These are phyloP conservation scores for Acanthopagrus latus DNA, from an alignment of 2,797 vertebrate species.

Conservation along the genomic window DNA sequence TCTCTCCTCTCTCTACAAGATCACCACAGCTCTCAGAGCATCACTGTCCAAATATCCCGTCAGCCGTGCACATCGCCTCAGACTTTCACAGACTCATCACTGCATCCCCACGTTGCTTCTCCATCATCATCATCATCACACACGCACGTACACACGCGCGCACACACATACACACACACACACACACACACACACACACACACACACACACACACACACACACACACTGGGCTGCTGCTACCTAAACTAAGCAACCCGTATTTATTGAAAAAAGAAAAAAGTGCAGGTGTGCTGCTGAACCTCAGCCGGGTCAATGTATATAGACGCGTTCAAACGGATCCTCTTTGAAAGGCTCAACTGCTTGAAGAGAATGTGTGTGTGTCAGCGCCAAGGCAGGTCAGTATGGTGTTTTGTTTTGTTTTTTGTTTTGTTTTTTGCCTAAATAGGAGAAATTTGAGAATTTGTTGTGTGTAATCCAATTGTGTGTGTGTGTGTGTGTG, in stretches of 20 bases:
- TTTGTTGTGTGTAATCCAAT: slow-evolving; percentile 68
- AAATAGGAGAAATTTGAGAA: slow-evolving; percentile 78
- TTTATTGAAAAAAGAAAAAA: slow-evolving; percentile 38
- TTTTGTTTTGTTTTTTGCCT: slow-evolving; percentile 57
- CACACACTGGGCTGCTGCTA: slow-evolving; percentile 23
- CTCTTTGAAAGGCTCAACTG: slow-evolving; percentile 87
- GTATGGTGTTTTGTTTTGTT: slow-evolving; percentile 74
- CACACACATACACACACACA: not conserved
- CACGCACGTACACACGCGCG: not conserved
- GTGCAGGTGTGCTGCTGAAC: slow-evolving; percentile 46
- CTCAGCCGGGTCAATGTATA: slow-evolving; percentile 86
- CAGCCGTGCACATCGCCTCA: slow-evolving; percentile 79
- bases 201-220: slow-evolving; percentile 1
- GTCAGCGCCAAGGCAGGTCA: slow-evolving; percentile 88
- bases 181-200: not conserved
- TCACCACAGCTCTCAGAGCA: slow-evolving; percentile 81
- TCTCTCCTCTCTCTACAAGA: slow-evolving; percentile 62
- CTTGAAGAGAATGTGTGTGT: slow-evolving; percentile 90
- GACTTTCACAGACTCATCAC: slow-evolving; percentile 65
- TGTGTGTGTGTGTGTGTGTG: slow-evolving; percentile 25
- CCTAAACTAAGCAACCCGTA: slow-evolving; percentile 26
- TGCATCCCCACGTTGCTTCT: slow-evolving; percentile 42
- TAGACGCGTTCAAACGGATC: slow-evolving; percentile 90
- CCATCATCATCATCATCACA: not conserved
- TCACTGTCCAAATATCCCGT: slow-evolving; percentile 83